phyloP scores from a whole-genome alignment of 2,113 vertebrate species.

The Lanius collurio region DNA sequence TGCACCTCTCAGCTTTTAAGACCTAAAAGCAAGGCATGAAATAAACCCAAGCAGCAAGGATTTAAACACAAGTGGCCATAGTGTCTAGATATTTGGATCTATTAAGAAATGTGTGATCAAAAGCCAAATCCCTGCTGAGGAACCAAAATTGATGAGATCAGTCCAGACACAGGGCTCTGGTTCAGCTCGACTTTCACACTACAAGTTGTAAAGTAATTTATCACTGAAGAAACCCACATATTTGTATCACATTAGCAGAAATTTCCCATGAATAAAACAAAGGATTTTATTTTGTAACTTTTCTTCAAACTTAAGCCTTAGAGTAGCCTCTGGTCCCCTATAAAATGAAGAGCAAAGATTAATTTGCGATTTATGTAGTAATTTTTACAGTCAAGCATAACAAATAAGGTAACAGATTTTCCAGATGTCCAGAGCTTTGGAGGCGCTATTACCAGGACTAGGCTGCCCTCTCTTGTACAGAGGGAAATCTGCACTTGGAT shows the following conservation, averaged over 20 bases:
- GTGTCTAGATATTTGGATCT: slow-evolving; percentile 32
- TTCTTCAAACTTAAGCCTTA: background rate
- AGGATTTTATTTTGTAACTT: slow-evolving; percentile 51
- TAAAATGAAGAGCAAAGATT: slow-evolving; percentile 58
- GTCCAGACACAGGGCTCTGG: slow-evolving; percentile 16
- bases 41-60: slow-evolving; percentile 40
- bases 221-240: slow-evolving; percentile 33
- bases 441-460: background rate
- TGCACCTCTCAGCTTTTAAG: slow-evolving; percentile 35
- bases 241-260: slow-evolving; percentile 41
- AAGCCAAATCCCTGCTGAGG: slow-evolving; percentile 43
- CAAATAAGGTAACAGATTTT: slow-evolving; percentile 54
- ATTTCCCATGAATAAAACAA: slow-evolving; percentile 55
- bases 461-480: slow-evolving; percentile 49
- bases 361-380: slow-evolving; percentile 44
- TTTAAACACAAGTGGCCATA: slow-evolving; percentile 41
- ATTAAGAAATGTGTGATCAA: slow-evolving; percentile 32
- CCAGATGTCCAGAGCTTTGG: background rate
- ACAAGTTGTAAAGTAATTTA: slow-evolving; percentile 49
- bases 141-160: slow-evolving; percentile 49
- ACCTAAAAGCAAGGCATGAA: slow-evolving; percentile 35
- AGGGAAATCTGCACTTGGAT: background rate
- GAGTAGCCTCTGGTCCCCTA: background rate
- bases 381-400: slow-evolving; percentile 43
- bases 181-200: slow-evolving; percentile 47